Evolutionary conservation across 2,888 invertebrate genomes (phyloP).

Genomic region (Vandiemenella viatica): DNA sequence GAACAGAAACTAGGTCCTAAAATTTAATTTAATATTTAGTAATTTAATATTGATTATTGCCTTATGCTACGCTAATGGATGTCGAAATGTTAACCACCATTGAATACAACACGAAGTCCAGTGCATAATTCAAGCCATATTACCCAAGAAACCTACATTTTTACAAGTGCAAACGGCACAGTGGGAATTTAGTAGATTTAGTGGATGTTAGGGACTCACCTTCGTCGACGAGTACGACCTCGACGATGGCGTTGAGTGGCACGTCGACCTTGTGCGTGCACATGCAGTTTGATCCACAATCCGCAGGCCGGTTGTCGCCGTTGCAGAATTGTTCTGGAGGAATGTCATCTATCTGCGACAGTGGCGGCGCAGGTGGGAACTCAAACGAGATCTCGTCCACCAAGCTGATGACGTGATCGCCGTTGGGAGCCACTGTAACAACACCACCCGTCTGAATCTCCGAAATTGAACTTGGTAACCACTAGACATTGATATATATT

Average conservation of each 20-base stretch:
- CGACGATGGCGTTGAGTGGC: slow-evolving; percentile 67
- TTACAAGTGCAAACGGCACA: too few species aligned
- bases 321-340: slow-evolving; percentile 61
- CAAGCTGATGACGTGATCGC: slow-evolving; percentile 57
- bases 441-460: slow-evolving; percentile 6
- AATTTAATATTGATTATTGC: too few species aligned
- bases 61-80: too few species aligned
- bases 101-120: too few species aligned
- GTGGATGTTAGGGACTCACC: too few species aligned
- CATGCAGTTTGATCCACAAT: slow-evolving; percentile 62
- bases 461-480: not conserved
- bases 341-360: slow-evolving; percentile 64
- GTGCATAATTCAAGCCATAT: too few species aligned
- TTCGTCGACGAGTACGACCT: slow-evolving; percentile 75
- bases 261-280: slow-evolving; percentile 76
- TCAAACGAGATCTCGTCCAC: slow-evolving; percentile 67
- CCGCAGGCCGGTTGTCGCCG: slow-evolving; percentile 55
- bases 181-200: too few species aligned
- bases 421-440: slow-evolving; percentile 51
- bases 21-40: too few species aligned
- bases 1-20: too few species aligned
- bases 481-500: not conserved
- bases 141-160: too few species aligned
- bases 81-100: too few species aligned
- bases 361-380: slow-evolving; percentile 58